Base-by-base conservation (phyloP, 2,797 vertebrate genomes). In the Gymnodraco acuticeps region DNA sequence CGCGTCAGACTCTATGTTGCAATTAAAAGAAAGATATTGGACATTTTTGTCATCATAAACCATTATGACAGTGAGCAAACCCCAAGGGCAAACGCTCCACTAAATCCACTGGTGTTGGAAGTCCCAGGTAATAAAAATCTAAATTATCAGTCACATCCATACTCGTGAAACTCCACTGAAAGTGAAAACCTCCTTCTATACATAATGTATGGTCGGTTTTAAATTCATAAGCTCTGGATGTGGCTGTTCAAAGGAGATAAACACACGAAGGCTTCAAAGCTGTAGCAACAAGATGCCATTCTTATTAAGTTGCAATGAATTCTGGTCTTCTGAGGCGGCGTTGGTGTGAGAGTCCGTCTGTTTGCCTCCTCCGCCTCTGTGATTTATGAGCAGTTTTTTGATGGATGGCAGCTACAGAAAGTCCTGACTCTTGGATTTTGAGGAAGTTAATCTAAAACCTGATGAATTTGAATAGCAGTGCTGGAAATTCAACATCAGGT, bases 161-260 rank as follows among this genome's bases (percentile, higher is more conserved):
- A 7, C 31, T 43, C 27, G 70, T 56, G 48, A 48, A 66, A 47
- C n/a, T 19, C 62, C 11, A 27, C 19, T 48, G 38, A 52, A 80
- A 71, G 43, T 56, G 69, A 80, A 45, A 64, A 68, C 64, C 67
- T 62, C 63, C 41, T 69, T 19, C 23, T 63, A 60, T 79, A 62
- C 55, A 72, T 80, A 55, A 80, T 77, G 13, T 46, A 72, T 60
- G 48, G 15, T 45, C 58, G 51, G 70, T 82, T 83, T 86, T 51
- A 74, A 73, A 87, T 85, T 76, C 62, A 83, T 78, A 76, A 81
- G 79, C 46, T 55, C 55, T 83, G 62, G 65, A 75, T 51, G 80
- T 47, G 67, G 42, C 50, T 80, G 67, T 56, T 77, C 71, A 70
- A 63, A 76, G 68, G 17, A 71, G 62, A 82, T 73, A 77, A 86